A percentile compares a stretch with the other conserved stretches of the same genome.
Conservation (phyloP, 1,140 invertebrate genomes). For the Magallana angulata region DNA sequence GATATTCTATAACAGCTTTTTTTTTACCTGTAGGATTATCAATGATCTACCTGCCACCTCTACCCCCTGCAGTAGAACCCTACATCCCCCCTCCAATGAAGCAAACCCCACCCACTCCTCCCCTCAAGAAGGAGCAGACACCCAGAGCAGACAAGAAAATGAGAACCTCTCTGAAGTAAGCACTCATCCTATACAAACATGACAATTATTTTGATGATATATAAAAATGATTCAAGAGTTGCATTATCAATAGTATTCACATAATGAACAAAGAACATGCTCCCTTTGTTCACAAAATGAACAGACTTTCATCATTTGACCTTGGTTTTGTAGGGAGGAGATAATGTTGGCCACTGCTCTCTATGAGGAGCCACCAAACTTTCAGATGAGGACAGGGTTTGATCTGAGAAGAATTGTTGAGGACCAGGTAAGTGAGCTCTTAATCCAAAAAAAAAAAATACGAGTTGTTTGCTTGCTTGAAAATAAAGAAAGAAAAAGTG, state of each 20-base stretch:
- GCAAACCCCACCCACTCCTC: slow-evolving; percentile 28
- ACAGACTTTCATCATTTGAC: no score
- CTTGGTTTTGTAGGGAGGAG: slow-evolving; percentile 71
- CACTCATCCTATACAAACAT: not conserved
- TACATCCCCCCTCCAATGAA: slow-evolving; percentile 53
- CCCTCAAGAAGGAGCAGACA: slow-evolving; percentile 47
- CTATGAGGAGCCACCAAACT: slow-evolving; percentile 71
- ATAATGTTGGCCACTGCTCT: slow-evolving; percentile 72
- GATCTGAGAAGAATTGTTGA: slow-evolving; percentile 77
- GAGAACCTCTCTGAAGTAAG: slow-evolving; percentile 75
- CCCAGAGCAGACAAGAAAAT: slow-evolving; percentile 27
- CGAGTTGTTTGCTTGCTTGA: no score
- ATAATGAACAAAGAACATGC: no score
- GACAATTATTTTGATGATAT: no score
- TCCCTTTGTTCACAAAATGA: no score
- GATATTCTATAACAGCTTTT: not conserved
- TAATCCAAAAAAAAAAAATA: not conserved
- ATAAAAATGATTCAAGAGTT: no score
- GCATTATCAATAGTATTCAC: no score
- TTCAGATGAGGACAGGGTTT: slow-evolving; percentile 73
- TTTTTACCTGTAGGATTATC: slow-evolving; percentile 60
- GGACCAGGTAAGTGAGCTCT: slow-evolving; percentile 72
- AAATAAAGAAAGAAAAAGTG: no score
- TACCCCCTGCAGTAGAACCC: slow-evolving; percentile 70
- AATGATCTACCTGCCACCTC: slow-evolving; percentile 74